Percentiles rank a stretch among this genome's conserved stretches.
Evolutionary conservation across 2,113 vertebrate genomes (phyloP).

Genomic region (Oreotrochilus melanogaster): DNA sequence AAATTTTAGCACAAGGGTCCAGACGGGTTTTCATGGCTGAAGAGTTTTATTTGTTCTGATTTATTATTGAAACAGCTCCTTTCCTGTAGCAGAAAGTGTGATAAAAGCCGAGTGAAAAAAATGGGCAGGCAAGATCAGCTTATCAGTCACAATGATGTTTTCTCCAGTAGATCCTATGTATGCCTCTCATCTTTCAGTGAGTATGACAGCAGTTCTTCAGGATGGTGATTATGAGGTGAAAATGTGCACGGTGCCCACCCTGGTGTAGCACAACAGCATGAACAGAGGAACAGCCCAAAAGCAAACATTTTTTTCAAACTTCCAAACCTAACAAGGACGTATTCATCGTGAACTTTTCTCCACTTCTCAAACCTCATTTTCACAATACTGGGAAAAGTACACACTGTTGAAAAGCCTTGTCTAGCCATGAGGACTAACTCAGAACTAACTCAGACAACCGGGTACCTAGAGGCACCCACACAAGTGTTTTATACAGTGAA

Average conservation of each 20-base stretch:
- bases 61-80: slow-evolving; percentile 17
- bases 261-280: neutral
- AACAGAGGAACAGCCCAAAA: neutral
- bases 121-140: neutral
- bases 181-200: neutral
- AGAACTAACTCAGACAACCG: neutral
- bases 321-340: neutral
- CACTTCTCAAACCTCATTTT: neutral
- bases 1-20: slow-evolving; percentile 1
- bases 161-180: neutral
- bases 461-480: neutral
- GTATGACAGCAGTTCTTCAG: neutral
- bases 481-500: neutral
- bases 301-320: neutral
- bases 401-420: neutral
- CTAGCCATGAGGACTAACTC: neutral
- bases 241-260: neutral
- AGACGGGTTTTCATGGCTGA: slow-evolving; percentile 22
- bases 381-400: neutral
- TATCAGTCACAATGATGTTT: neutral
- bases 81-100: neutral
- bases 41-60: slow-evolving; percentile 41
- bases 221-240: neutral
- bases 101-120: slow-evolving; percentile 17
- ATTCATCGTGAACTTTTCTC: neutral